phyloP scores from a whole-genome alignment of 2,113 vertebrate genomes.

The Xiphophorus hellerii region DNA sequence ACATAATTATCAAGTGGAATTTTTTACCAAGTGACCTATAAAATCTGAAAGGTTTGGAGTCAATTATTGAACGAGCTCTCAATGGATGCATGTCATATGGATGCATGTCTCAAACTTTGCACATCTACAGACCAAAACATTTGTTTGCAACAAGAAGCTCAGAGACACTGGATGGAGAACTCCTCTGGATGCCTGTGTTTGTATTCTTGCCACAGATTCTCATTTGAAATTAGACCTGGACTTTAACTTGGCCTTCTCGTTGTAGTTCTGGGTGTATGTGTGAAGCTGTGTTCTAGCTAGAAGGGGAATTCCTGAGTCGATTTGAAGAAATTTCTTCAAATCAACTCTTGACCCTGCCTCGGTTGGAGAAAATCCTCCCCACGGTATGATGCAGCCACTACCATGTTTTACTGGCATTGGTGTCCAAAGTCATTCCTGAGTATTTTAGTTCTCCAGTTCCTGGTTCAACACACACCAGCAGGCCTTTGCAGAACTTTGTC shows the following conservation, averaged over 20 bases:
- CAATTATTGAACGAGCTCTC: neutral
- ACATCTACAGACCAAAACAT: neutral
- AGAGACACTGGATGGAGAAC: neutral
- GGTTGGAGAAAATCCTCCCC: neutral
- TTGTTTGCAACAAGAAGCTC: neutral
- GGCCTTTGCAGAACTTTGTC: too few species aligned
- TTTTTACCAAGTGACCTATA: neutral
- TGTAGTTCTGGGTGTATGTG: neutral
- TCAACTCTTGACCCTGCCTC: neutral
- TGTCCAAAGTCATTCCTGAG: too few species aligned
- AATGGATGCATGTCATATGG: neutral
- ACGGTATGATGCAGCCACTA: neutral
- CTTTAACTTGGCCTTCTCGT: neutral
- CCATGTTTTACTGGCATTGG: neutral
- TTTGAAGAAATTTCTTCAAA: neutral
- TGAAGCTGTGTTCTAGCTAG: neutral
- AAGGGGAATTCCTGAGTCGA: neutral
- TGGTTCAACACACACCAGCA: too few species aligned
- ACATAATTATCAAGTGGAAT: neutral
- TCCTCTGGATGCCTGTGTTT: neutral
- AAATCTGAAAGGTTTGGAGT: neutral
- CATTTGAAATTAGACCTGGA: neutral
- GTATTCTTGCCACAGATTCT: neutral
- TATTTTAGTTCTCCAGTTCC: too few species aligned
- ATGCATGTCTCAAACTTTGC: neutral